Percentiles rank a stretch among this genome's conserved stretches.
Evolutionary conservation across 2,888 invertebrate species (phyloP).

Genomic region (Chrysomela aeneicollis): DNA sequence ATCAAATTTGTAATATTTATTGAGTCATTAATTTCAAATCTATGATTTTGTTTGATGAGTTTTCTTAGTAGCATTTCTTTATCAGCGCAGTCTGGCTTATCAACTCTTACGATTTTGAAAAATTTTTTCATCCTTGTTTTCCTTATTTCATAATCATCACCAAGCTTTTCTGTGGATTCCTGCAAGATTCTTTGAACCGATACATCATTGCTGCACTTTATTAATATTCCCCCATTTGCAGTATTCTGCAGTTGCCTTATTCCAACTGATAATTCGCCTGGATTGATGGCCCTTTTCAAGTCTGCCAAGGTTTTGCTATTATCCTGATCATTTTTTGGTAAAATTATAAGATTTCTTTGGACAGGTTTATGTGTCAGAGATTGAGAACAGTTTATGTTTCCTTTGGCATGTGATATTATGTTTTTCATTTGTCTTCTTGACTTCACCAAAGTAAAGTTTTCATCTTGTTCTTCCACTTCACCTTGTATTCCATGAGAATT

Average conservation of each 20-base stretch:
- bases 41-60: constrained; percentile 1
- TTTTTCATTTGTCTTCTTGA: constrained; percentile 10
- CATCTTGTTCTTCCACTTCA: constrained; percentile 16
- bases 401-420: neutral
- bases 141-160: constrained; percentile 7
- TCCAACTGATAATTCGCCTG: neutral
- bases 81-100: neutral
- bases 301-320: constrained; percentile 3
- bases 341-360: constrained; percentile 11
- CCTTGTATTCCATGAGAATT: constrained; percentile 11
- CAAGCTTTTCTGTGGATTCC: constrained; percentile 12
- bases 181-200: constrained; percentile 9
- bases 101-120: constrained; percentile 6
- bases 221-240: neutral
- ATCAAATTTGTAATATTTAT: constrained; percentile 14
- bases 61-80: constrained; percentile 3
- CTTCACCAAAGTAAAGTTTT: constrained; percentile 6
- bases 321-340: constrained; percentile 9
- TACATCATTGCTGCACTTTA: constrained; percentile 3
- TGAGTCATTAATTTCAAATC: constrained; percentile 10
- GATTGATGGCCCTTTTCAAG: constrained; percentile 3
- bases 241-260: constrained; percentile 3
- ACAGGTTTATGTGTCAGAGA: neutral
- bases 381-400: constrained; percentile 3
- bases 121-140: constrained; percentile 8